Evolutionary conservation across 2,888 invertebrate species (phyloP).

Genomic region (Lasioglossum malachurum): DNA sequence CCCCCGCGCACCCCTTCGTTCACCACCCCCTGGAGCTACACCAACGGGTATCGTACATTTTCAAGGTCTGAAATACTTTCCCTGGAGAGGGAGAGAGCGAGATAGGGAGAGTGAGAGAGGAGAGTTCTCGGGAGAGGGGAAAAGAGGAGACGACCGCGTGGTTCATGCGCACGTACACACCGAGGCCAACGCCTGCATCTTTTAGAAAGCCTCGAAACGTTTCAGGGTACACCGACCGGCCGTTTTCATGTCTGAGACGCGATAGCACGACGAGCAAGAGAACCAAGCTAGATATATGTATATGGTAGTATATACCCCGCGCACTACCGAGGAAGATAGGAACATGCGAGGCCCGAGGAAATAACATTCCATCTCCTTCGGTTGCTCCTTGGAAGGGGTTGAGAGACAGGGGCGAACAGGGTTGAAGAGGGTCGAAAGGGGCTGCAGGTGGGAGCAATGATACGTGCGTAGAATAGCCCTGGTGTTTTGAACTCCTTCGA

Average conservation of each 20-base stretch:
- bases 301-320: no score
- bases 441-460: constrained; percentile 74
- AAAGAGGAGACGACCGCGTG: background rate
- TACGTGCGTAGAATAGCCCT: constrained; percentile 80
- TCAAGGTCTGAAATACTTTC: constrained; percentile 76
- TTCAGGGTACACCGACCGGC: constrained; percentile 53
- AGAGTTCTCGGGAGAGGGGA: background rate
- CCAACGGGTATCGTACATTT: constrained; percentile 65
- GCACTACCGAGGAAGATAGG: constrained; percentile 37
- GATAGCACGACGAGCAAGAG: constrained; percentile 26
- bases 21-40: constrained; percentile 39
- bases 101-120: background rate
- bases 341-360: constrained; percentile 29
- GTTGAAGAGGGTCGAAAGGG: constrained; percentile 63
- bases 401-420: constrained; percentile 55
- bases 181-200: constrained; percentile 67
- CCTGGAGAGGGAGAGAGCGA: constrained; percentile 38
- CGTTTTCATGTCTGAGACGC: constrained; percentile 70
- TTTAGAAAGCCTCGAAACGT: constrained; percentile 68
- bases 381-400: constrained; percentile 49
- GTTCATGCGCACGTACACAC: constrained; percentile 13
- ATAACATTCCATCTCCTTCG: constrained; percentile 34
- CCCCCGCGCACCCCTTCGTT: constrained; percentile 30
- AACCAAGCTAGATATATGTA: background rate
- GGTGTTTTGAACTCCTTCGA: constrained; percentile 78